These are phyloP conservation scores for Chaitophorus viminalis DNA, from an alignment of 2,888 invertebrate genomes.

Conservation along the genomic window DNA sequence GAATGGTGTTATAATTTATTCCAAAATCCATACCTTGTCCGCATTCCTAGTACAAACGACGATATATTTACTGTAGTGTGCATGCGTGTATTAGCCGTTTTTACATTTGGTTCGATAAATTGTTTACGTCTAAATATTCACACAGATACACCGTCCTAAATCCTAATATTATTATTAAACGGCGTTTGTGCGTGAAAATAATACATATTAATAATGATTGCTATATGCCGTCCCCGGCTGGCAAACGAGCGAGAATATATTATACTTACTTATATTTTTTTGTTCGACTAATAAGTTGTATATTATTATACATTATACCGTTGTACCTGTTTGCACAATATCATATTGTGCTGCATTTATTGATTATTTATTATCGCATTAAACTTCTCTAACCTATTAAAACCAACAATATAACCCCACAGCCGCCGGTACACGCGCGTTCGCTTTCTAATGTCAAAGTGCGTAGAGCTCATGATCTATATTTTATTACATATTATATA, in stretches of 20 bases:
- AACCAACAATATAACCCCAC: background rate
- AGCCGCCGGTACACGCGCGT: background rate
- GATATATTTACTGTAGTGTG: too few species aligned
- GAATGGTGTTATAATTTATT: too few species aligned
- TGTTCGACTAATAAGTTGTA: background rate
- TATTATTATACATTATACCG: too few species aligned
- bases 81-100: too few species aligned
- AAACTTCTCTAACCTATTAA: background rate
- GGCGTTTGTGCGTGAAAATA: too few species aligned
- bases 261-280: background rate
- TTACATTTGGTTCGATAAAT: too few species aligned
- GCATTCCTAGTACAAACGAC: too few species aligned
- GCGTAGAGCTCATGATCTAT: slow-evolving; percentile 10
- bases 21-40: too few species aligned
- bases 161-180: too few species aligned
- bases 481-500: background rate
- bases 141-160: too few species aligned
- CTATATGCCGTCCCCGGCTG: background rate
- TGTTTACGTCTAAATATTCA: too few species aligned
- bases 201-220: too few species aligned
- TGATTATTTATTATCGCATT: background rate
- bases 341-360: background rate
- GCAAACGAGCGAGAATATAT: background rate
- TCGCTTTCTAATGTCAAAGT: slow-evolving; percentile 16
- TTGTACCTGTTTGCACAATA: background rate